Conservation (phyloP, 2,888 invertebrate species). For the Iphiclides podalirius region DNA sequence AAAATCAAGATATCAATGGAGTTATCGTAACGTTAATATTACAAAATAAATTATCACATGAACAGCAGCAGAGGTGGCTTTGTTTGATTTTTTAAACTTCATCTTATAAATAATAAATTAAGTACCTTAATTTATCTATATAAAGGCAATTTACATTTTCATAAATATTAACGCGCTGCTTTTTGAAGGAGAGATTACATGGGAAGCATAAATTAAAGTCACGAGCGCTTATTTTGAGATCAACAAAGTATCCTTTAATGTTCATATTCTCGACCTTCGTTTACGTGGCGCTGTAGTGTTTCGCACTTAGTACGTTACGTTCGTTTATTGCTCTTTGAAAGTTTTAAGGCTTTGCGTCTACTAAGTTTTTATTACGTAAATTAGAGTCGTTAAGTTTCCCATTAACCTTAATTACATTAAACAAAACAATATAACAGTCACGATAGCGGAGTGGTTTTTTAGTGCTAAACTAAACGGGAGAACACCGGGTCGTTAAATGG, state of each 20-base stretch:
- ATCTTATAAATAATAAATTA: no score
- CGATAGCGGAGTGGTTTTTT: no score
- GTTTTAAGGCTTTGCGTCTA: constrained; percentile 18
- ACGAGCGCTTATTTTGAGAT: neutral
- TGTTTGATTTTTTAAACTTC: no score
- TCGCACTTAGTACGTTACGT: constrained; percentile 1
- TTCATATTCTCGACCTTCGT: neutral
- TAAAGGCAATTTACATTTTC: no score
- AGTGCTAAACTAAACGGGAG: neutral
- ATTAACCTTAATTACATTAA: constrained; percentile 20
- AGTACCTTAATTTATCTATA: no score
- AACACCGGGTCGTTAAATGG: neutral
- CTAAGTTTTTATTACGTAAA: constrained; percentile 21
- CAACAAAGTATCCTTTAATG: constrained; percentile 1
- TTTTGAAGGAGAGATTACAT: neutral
- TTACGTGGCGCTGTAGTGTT: constrained; percentile 2
- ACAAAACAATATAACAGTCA: constrained; percentile 9
- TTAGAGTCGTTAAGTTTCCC: constrained; percentile 18
- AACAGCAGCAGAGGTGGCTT: no score
- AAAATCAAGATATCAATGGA: no score
- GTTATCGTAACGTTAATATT: no score
- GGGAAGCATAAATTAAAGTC: neutral
- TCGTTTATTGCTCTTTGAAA: constrained; percentile 19
- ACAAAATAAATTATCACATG: no score
- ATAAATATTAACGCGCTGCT: neutral